Evolutionary conservation across 2,888 invertebrate species (phyloP), one percentile per base, ranked within the genome.

Genomic region (Aporophyla lueneburgensis): DNA sequence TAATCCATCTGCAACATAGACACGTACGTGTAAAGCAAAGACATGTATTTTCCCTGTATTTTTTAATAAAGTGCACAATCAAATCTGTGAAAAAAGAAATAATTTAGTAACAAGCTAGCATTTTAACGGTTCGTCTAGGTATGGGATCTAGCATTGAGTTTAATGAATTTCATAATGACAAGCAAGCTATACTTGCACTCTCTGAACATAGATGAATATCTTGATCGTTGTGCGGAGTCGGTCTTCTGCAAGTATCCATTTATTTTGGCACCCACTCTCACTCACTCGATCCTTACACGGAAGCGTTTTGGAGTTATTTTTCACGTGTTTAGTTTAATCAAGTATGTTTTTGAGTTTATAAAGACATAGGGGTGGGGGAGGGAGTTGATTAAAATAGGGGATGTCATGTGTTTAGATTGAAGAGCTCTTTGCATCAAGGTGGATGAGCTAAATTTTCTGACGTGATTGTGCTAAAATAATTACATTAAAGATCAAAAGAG

Each of bases 311-410:
- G 76, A 61, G 51, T 72, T 74, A 83, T 83, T 85, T 83, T 81
- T 83, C 75, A 67, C 70, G 72, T 74, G 74, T 85, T 74, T 72
- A 74, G 76, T 81, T 83, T 76, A 76, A 83, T 83, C 81, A 83
- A 85, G 74, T 77, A 63, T 78, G 84, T 63, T 68, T 78, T 53
- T 65, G 65, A 71, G 81, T 75, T 70, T 63, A 84, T 80, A 63
- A 69, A 72, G 71, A 70, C 21, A 67, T 43, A 51, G 61, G 79
- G 54, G 54, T 33, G 43, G 49, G 68, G 53, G 53, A 33, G 62
- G 14, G 21, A 75, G 84, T 72, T 84, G 53, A 84, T 81, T 84
- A 81, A 71, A 33, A 70, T 79, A 70, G 49, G 67, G 58, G 43
- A 33, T 63, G 53, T 65, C 46, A 73, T 65, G 46, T 78, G 14